Evolutionary conservation across 2,113 vertebrate genomes (phyloP).

Genomic region (Megatriorchis doriae): DNA sequence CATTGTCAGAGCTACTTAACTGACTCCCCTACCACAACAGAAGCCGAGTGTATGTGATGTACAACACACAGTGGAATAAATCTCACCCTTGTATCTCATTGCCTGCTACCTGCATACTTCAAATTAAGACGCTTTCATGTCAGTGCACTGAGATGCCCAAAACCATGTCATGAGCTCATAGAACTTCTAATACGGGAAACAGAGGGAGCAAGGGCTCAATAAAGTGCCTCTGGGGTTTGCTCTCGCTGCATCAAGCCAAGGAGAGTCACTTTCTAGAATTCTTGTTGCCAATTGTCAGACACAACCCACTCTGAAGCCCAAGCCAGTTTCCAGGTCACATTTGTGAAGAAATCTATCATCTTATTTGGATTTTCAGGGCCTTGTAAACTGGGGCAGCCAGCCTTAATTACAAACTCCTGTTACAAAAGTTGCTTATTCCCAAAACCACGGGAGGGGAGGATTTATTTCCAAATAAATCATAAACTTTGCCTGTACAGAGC

Average conservation of each 20-base stretch:
- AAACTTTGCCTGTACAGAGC: background rate
- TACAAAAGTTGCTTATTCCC: background rate
- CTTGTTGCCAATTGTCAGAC: background rate
- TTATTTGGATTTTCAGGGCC: background rate
- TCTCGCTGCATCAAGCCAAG: background rate
- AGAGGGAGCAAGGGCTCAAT: background rate
- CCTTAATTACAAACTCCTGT: background rate
- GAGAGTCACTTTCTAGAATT: background rate
- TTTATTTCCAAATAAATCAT: background rate
- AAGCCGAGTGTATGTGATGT: accelerated
- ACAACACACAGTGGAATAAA: background rate
- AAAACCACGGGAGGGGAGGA: background rate
- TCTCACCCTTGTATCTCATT: background rate
- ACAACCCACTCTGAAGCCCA: background rate
- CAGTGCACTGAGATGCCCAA: background rate
- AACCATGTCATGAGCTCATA: background rate
- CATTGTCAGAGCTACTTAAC: background rate
- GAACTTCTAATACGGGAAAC: background rate
- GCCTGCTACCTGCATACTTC: background rate
- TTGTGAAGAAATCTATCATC: background rate
- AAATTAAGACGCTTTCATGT: background rate
- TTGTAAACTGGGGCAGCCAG: background rate
- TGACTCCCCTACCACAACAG: background rate
- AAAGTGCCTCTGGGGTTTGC: background rate
- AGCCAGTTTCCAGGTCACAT: background rate